Evolutionary conservation across 2,797 vertebrate species (phyloP).

Genomic region (Cryptoprocta ferox): DNA sequence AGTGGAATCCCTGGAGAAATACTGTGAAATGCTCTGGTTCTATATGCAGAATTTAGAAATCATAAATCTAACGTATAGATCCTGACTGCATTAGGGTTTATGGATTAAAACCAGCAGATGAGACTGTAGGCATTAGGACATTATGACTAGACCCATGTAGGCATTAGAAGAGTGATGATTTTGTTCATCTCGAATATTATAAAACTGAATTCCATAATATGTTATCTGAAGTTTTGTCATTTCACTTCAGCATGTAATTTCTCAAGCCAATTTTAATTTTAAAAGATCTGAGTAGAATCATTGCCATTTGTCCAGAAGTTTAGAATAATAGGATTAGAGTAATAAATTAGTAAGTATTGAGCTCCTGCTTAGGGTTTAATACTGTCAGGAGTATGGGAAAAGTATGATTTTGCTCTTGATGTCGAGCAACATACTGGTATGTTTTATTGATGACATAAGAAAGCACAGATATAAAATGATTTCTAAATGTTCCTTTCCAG

Average conservation of each 20-base stretch:
- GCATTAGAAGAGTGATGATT: conserved; percentile 11
- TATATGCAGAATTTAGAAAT: conserved; percentile 67
- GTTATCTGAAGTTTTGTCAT: conserved; percentile 64
- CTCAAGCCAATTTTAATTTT: conserved; percentile 64
- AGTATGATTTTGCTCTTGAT: conserved; percentile 46
- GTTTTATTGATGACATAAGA: conserved; percentile 52
- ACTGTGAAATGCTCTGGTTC: conserved; percentile 68
- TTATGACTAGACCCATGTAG: background rate
- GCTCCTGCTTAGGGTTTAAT: conserved; percentile 16
- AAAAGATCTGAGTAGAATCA: conserved; percentile 65
- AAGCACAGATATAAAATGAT: conserved; percentile 5
- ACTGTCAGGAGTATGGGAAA: conserved; percentile 22
- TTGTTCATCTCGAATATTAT: conserved; percentile 36
- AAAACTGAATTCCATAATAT: conserved; percentile 64
- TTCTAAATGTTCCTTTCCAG: conserved; percentile 38
- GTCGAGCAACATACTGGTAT: background rate
- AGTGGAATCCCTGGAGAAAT: conserved; percentile 66
- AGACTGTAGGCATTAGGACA: background rate
- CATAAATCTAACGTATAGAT: conserved; percentile 60
- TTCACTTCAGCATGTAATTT: conserved; percentile 66
- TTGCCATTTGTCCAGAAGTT: conserved; percentile 66
- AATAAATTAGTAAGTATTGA: conserved; percentile 57
- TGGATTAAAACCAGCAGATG: conserved; percentile 48
- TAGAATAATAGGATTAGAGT: conserved; percentile 65
- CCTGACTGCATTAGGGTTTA: background rate